Evolutionary conservation across 2,113 vertebrate species (phyloP).

Genomic region (Microcebus murinus): DNA sequence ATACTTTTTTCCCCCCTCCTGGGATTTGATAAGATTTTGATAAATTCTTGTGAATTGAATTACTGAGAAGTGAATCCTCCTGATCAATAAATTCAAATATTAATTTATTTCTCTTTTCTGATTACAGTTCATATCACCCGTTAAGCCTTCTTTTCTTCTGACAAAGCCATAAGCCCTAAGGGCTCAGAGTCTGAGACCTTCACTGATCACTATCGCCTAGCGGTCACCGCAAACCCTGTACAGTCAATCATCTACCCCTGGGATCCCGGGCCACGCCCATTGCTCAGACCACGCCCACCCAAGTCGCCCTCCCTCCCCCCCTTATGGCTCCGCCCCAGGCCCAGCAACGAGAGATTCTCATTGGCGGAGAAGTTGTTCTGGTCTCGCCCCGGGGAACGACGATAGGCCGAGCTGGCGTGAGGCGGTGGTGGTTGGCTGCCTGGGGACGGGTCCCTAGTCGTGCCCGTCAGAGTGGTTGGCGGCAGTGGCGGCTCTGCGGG

Average conservation of each 20-base stretch:
- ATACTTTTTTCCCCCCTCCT: background rate
- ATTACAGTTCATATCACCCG: background rate
- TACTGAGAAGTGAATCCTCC: conserved; percentile 6
- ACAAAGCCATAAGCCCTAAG: background rate
- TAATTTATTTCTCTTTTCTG: background rate
- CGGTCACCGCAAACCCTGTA: background rate
- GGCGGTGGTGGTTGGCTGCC: conserved; percentile 74
- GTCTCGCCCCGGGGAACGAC: conserved; percentile 4
- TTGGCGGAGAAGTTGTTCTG: conserved; percentile 72
- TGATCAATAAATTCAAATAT: conserved; percentile 37
- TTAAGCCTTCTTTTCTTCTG: background rate
- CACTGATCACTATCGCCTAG: background rate
- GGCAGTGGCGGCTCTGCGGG: conserved; percentile 67
- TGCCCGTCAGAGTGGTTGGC: conserved; percentile 75
- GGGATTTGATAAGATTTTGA: conserved; percentile 28
- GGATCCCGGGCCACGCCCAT: conserved; percentile 33
- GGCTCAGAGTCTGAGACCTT: background rate
- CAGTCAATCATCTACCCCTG: conserved; percentile 2
- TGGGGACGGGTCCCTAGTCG: conserved; percentile 49
- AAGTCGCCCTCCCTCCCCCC: background rate
- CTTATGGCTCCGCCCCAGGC: background rate
- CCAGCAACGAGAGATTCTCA: background rate
- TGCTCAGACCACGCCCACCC: background rate
- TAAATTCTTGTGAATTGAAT: conserved; percentile 27
- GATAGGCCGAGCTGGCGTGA: conserved; percentile 62